phyloP scores from a whole-genome alignment of 2,888 invertebrate species.

The Drosophila fulvimacula region DNA sequence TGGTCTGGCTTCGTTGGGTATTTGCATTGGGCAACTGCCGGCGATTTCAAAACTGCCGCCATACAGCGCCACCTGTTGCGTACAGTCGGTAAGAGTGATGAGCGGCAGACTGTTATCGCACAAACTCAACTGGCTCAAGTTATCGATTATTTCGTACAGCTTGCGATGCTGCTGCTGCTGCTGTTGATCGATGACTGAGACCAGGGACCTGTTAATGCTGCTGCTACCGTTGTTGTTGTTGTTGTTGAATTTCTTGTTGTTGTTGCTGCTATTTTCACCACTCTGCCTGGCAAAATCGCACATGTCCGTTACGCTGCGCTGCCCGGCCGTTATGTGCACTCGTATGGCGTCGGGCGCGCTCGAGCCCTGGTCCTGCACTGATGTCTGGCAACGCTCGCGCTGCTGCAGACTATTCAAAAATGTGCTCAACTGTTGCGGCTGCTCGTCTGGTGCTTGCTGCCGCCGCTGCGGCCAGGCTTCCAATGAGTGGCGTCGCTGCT shows the following conservation, averaged over 20 bases:
- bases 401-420: constrained; percentile 52
- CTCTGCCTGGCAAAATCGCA: constrained; percentile 44
- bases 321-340: constrained; percentile 74
- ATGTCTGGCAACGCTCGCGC: constrained; percentile 37
- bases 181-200: constrained; percentile 34
- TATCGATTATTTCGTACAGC: constrained; percentile 80
- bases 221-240: constrained; percentile 14
- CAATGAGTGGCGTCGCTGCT: constrained; percentile 39
- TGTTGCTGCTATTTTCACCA: constrained; percentile 20
- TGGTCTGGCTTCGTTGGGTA: constrained; percentile 81
- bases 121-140: constrained; percentile 76
- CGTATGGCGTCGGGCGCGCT: constrained; percentile 61
- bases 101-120: constrained; percentile 76
- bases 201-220: constrained; percentile 7
- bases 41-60: constrained; percentile 53
- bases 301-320: constrained; percentile 41
- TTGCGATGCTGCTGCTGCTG: constrained; percentile 42
- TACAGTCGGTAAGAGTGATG: constrained; percentile 83
- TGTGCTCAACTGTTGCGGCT: constrained; percentile 33
- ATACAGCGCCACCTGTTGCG: constrained; percentile 60
- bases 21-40: constrained; percentile 56
- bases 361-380: not conserved
- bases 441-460: constrained; percentile 33
- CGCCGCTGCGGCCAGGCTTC: constrained; percentile 36
- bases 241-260: not conserved